Evolutionary conservation across 2,113 vertebrate genomes (phyloP).

Genomic region (Xiphophorus hellerii): DNA sequence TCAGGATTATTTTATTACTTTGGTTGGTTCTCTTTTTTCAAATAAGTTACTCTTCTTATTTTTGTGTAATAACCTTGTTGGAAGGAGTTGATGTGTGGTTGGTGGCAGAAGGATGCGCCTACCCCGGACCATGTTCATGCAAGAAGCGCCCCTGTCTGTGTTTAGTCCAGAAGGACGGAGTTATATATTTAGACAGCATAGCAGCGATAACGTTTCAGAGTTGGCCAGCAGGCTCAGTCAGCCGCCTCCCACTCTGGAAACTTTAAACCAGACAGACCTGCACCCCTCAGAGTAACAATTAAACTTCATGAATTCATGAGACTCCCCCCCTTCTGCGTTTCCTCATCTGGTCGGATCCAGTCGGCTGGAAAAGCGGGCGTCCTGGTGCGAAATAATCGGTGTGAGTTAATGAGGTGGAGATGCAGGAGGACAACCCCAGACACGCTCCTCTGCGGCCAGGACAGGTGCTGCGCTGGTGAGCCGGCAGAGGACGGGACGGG

Average conservation of each 20-base stretch:
- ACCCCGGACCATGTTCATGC: background rate
- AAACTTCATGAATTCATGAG: background rate
- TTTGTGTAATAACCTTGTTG: too few species aligned
- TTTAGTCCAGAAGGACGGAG: slow-evolving; percentile 13
- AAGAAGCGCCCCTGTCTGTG: background rate
- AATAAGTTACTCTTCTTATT: background rate
- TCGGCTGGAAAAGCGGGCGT: slow-evolving; percentile 41
- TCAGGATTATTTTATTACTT: too few species aligned
- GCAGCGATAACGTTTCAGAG: slow-evolving; percentile 37
- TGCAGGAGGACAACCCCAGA: slow-evolving; percentile 57
- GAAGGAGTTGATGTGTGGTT: background rate
- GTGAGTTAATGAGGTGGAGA: slow-evolving; percentile 75
- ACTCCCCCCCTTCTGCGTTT: background rate
- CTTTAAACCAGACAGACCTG: background rate
- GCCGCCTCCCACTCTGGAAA: background rate
- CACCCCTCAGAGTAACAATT: background rate
- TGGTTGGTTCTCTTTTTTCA: background rate
- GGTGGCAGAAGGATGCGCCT: background rate
- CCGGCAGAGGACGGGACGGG: slow-evolving; percentile 30
- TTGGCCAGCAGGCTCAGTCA: slow-evolving; percentile 1
- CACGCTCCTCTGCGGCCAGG: slow-evolving; percentile 39
- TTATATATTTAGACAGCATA: slow-evolving; percentile 70
- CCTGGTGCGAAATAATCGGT: slow-evolving; percentile 75
- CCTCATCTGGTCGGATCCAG: slow-evolving; percentile 72
- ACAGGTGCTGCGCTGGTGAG: slow-evolving; percentile 60